Evolutionary conservation across 2,113 vertebrate species (phyloP), one percentile per base, ranked within the genome.

Genomic region (Calyptomena viridis): DNA sequence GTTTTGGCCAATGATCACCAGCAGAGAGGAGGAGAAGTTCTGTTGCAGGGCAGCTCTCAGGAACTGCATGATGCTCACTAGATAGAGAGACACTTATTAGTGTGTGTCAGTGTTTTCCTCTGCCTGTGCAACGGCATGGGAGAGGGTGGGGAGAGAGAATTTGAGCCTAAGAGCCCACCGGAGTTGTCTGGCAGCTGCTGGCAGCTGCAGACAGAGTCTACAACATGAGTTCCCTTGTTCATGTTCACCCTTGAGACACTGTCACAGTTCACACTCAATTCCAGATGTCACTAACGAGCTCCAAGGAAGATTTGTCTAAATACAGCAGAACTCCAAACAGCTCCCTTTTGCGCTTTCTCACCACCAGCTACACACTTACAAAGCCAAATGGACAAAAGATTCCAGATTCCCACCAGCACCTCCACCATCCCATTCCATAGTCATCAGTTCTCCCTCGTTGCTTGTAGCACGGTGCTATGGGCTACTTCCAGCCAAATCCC

Each of bases 11-110:
- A 63, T 14, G 30, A 99, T 91, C 64, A 87, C 82, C 90, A 99
- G 97, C 72, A 99, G 89, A 20, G 98, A 92, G 14, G 99, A 99
- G 44, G 95, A 97, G 75, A 99, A 98, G 89, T 98, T 98, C 90
- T 98, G 98, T 59, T 91, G 98, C 67, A 99, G 97, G 9, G 98
- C 66, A 53, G 95, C 97, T 97, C 98, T 98, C 94, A 99, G 98
- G 89, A 99, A 97, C 85, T 97, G 96, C 90, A 99, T 93, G 87
- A 98, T 97, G 97, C 98, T 98, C 80, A 98, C 99, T 99, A 97
- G 47, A 96, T 71, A 96, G 23, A 85, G 15, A 89, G 67, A 21
- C 3, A 3, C 27, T 74, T 74, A 64, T 97, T 94, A 96, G 62
- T 44, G 58, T 9, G 14, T 21, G 52, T 39, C 49, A 82, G 33